Conservation (phyloP, 2,888 invertebrate genomes). For the Scrobipalpa atriplicella region DNA sequence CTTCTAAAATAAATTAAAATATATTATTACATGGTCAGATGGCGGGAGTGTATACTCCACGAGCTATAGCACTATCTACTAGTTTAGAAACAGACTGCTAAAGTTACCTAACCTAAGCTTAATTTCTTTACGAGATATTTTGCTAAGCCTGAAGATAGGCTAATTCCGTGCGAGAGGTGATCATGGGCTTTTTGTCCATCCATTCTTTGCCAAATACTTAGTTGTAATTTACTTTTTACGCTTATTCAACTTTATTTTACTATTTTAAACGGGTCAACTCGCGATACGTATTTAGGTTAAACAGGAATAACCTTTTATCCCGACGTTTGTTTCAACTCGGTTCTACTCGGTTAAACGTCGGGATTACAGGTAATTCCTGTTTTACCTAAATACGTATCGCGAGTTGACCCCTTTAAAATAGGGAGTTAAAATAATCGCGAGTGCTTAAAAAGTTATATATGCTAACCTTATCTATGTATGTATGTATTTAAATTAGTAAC, state of each 20-base stretch:
- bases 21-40: background rate
- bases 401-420: too few relatives aligned
- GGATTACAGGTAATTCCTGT: too few relatives aligned
- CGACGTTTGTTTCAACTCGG: too few relatives aligned
- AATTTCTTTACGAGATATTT: background rate
- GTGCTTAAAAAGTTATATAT: too few relatives aligned
- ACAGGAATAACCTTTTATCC: too few relatives aligned
- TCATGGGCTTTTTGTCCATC: conserved; percentile 36
- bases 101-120: conserved; percentile 7
- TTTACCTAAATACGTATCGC: too few relatives aligned
- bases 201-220: conserved; percentile 20
- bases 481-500: background rate
- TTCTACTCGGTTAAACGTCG: too few relatives aligned
- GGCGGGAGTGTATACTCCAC: background rate
- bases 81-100: background rate
- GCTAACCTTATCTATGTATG: background rate
- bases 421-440: too few relatives aligned
- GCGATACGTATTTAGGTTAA: too few relatives aligned
- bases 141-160: conserved; percentile 31
- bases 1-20: too few relatives aligned
- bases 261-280: too few relatives aligned
- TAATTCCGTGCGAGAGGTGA: conserved; percentile 46
- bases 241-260: background rate
- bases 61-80: background rate
- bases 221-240: background rate